These are phyloP conservation scores for Drosophila sulfurigaster DNA, from an alignment of 1,140 invertebrate genomes.

Conservation along the genomic window DNA sequence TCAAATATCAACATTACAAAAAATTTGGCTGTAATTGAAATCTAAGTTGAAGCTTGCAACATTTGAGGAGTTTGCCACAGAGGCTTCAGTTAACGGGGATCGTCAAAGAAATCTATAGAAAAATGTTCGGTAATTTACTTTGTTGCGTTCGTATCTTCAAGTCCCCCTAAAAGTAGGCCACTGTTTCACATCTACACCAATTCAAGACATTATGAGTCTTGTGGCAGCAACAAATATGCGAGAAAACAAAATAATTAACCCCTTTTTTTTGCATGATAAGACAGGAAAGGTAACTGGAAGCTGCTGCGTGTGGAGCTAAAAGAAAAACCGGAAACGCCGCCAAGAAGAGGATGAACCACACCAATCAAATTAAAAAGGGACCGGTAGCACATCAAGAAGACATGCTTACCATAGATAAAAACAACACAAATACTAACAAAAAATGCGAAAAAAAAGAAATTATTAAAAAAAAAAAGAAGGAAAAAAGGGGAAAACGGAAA, in stretches of 20 bases:
- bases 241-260: constrained; percentile 70
- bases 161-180: constrained; percentile 2
- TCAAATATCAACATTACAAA: constrained; percentile 17
- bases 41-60: constrained; percentile 27
- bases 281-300: constrained; percentile 49
- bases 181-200: background rate
- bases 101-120: background rate
- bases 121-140: background rate
- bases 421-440: constrained; percentile 35
- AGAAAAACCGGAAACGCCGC: constrained; percentile 62
- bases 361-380: constrained; percentile 76
- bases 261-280: constrained; percentile 51
- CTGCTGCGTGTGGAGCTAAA: constrained; percentile 17
- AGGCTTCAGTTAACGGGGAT: background rate
- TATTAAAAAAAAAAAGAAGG: constrained; percentile 15
- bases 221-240: constrained; percentile 64
- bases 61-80: background rate
- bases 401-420: constrained; percentile 49
- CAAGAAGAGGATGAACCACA: constrained; percentile 40
- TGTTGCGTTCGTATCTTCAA: background rate
- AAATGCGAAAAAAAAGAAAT: constrained; percentile 20
- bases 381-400: constrained; percentile 50
- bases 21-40: constrained; percentile 43
- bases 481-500: constrained; percentile 24
- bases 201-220: constrained; percentile 7